Percentiles rank a stretch among this genome's conserved stretches.
phyloP scores from a whole-genome alignment of 2,113 vertebrate species.

The Chascanopsetta lugubris region DNA sequence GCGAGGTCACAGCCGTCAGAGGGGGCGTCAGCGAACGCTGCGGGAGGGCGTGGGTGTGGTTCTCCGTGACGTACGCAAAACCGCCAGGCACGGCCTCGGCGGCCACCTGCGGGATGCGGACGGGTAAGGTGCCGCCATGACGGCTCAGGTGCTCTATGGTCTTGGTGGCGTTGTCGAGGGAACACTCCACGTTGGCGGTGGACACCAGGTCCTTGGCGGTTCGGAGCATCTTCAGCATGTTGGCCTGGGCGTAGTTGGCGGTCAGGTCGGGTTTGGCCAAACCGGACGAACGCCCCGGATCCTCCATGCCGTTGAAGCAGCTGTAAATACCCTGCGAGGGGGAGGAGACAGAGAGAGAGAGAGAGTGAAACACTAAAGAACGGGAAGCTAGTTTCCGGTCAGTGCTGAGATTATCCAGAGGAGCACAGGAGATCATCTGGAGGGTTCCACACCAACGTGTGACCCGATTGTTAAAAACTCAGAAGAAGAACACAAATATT shows the following conservation, averaged over 20 bases:
- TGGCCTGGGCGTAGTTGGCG: constrained; percentile 90
- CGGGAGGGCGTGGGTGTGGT: constrained; percentile 56
- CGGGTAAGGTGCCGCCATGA: constrained; percentile 81
- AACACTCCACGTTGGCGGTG: constrained; percentile 89
- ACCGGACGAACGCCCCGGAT: constrained; percentile 78
- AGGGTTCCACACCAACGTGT: too few species aligned
- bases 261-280: constrained; percentile 88
- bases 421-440: too few species aligned
- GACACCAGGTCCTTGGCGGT: constrained; percentile 94
- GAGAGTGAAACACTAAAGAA: background rate
- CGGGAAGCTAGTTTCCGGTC: too few species aligned
- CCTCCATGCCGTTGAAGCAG: constrained; percentile 94
- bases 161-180: constrained; percentile 92
- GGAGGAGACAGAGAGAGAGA: background rate
- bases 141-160: constrained; percentile 91
- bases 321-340: constrained; percentile 93
- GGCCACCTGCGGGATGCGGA: constrained; percentile 71
- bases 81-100: constrained; percentile 67
- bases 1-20: constrained; percentile 54
- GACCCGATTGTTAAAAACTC: too few species aligned
- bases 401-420: too few species aligned
- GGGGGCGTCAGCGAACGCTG: constrained; percentile 72
- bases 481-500: too few species aligned
- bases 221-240: constrained; percentile 95
- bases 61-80: constrained; percentile 75